Base-by-base conservation (phyloP, 2,888 invertebrate species). In the Plagodis pulveraria region DNA sequence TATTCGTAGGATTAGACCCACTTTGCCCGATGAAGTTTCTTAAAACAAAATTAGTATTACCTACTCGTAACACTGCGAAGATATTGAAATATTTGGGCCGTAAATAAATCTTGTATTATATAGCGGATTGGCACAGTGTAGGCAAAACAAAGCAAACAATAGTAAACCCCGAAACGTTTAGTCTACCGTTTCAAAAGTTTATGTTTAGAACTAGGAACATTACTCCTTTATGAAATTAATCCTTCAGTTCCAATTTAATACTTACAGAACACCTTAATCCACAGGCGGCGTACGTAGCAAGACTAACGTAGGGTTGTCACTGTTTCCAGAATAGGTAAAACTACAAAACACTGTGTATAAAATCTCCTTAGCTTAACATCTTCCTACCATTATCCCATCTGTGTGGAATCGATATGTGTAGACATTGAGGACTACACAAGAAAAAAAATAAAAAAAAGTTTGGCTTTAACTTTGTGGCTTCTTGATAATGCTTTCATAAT, bases 261-360 rank as follows among this genome's bases (percentile, higher is more conserved):
- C 62, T 62, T 56, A 54, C 45, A 60, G 59, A 49, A 60, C 64
- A 65, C 67, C 62, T 67, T 58, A 63, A 67, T 62, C 59, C 62
- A 60, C 65, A 63, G 63, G 53, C 59, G 65, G 59, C 54, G 62
- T 57, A 38, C 50, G 46, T n/a, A 45, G 35, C 32, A 11, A 46
- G 50, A 50, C 46, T 12, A 0, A 11, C 33, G 34, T 55, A 49
- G 47, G 12, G 52, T 42, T 52, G 35, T 12, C 11, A 43, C 35
- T 5, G 32, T 41, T 38, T 8, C 12, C 5, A 38, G 10, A 48
- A 22, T 2, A 22, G 22, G 22, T 22, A 22, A 22, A 22, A 22
- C 22, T 22, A 2, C 38, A 38, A 38, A 38, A 9, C 2, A 1
- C 38, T 38, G 6, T 38, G 7, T 38, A 5, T 8, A 42, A n/a